Percentiles rank a stretch among this genome's conserved stretches.
Conservation (phyloP, 2,888 invertebrate genomes). For the Oxyteleia sp. region DNA sequence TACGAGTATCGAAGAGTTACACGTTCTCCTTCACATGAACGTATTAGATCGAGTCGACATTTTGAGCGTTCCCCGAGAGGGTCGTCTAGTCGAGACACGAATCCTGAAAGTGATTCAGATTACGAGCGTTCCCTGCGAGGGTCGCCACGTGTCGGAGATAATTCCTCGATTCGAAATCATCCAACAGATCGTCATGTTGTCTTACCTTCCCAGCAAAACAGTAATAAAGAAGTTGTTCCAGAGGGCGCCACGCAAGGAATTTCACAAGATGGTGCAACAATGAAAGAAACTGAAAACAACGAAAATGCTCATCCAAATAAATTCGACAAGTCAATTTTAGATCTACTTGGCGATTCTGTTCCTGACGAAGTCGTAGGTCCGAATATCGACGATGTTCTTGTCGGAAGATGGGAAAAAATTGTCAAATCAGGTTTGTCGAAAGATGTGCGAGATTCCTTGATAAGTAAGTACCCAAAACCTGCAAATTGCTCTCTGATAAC, state of each 20-base stretch:
- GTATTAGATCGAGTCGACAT: slow-evolving; percentile 1
- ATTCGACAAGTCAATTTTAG: background rate
- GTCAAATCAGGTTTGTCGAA: background rate
- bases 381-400: background rate
- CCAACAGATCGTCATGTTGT: too few relatives aligned
- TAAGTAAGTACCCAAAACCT: slow-evolving; percentile 12
- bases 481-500: background rate
- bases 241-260: background rate
- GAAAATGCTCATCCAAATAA: background rate
- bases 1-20: too few relatives aligned
- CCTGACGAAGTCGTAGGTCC: background rate
- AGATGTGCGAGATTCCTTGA: background rate
- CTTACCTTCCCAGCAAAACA: too few relatives aligned
- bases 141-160: too few relatives aligned
- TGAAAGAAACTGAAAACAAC: background rate
- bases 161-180: too few relatives aligned
- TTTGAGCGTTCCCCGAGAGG: too few relatives aligned
- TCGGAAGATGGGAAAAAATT: background rate
- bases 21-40: too few relatives aligned
- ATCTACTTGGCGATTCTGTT: background rate
- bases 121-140: too few relatives aligned
- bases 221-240: background rate
- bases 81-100: background rate
- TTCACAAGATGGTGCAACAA: too few relatives aligned
- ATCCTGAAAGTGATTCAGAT: too few relatives aligned